Conservation (phyloP, 2,797 vertebrate genomes). For the Discoglossus pictus region DNA sequence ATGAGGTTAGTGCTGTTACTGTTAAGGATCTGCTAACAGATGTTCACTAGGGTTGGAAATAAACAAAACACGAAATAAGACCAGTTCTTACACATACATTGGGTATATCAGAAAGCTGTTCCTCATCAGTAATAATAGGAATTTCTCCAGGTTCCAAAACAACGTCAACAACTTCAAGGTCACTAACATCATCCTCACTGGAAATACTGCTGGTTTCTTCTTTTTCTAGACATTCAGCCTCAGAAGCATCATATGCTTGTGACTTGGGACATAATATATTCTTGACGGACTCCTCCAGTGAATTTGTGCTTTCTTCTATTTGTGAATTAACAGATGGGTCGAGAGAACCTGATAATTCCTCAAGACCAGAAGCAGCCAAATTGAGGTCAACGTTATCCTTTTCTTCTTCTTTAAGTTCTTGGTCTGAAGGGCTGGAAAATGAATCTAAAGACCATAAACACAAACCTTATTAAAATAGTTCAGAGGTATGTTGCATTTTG, state of each 20-base stretch:
- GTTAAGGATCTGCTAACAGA: slow-evolving; percentile 37
- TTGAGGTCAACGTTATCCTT: slow-evolving; percentile 40
- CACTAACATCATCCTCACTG: slow-evolving; percentile 66
- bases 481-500: neutral
- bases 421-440: slow-evolving; percentile 14
- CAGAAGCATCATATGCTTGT: slow-evolving; percentile 45
- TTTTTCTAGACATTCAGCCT: slow-evolving; percentile 53
- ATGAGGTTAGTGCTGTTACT: slow-evolving; percentile 27
- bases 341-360: slow-evolving; percentile 31
- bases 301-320: slow-evolving; percentile 39
- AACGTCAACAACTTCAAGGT: slow-evolving; percentile 68
- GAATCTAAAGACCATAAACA: slow-evolving; percentile 46
- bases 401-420: slow-evolving; percentile 54
- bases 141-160: slow-evolving; percentile 78
- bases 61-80: slow-evolving; percentile 47
- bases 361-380: slow-evolving; percentile 21
- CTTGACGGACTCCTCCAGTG: slow-evolving; percentile 31
- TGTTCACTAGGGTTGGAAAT: slow-evolving; percentile 39
- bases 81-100: slow-evolving; percentile 57
- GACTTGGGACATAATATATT: slow-evolving; percentile 9
- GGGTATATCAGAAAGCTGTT: slow-evolving; percentile 54
- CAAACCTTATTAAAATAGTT: neutral
- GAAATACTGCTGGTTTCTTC: slow-evolving; percentile 61
- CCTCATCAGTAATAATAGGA: slow-evolving; percentile 65
- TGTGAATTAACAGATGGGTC: slow-evolving; percentile 28